Percentiles rank a stretch among this genome's conserved stretches.
phyloP scores from a whole-genome alignment of 2,113 vertebrate genomes.

The Silurus asotus region DNA sequence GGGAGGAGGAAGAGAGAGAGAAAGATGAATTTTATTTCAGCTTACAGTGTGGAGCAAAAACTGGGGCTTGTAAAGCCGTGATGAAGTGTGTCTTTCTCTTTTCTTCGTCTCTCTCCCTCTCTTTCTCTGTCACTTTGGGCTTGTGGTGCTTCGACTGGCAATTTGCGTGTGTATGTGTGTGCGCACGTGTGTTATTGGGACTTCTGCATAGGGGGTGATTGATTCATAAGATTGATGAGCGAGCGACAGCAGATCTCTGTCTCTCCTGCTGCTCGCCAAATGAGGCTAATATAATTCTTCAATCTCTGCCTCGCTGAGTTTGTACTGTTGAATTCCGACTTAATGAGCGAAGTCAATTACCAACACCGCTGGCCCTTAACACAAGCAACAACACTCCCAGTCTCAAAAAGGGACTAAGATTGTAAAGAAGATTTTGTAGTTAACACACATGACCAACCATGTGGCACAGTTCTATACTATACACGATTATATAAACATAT shows the following conservation, averaged over 20 bases:
- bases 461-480: neutral
- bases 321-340: constrained; percentile 17
- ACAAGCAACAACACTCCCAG: constrained; percentile 9
- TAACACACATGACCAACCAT: neutral
- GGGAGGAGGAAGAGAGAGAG: neutral
- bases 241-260: neutral
- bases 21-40: neutral
- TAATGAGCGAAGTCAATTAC: constrained; percentile 38
- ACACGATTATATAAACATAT: neutral
- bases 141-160: neutral
- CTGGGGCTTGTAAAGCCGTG: neutral
- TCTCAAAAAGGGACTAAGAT: neutral
- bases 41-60: constrained; percentile 4
- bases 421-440: neutral
- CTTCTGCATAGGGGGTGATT: neutral
- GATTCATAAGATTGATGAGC: constrained; percentile 25
- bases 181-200: neutral
- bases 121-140: neutral
- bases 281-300: constrained; percentile 30
- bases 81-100: neutral
- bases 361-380: constrained; percentile 7
- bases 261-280: constrained; percentile 16
- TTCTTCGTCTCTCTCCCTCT: neutral
- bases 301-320: constrained; percentile 10
- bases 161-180: constrained; percentile 5